Percentiles rank a stretch among this genome's conserved stretches.
These are phyloP conservation scores for Watsonalla cultraria DNA, from an alignment of 2,888 invertebrate species.

Conservation along the genomic window DNA sequence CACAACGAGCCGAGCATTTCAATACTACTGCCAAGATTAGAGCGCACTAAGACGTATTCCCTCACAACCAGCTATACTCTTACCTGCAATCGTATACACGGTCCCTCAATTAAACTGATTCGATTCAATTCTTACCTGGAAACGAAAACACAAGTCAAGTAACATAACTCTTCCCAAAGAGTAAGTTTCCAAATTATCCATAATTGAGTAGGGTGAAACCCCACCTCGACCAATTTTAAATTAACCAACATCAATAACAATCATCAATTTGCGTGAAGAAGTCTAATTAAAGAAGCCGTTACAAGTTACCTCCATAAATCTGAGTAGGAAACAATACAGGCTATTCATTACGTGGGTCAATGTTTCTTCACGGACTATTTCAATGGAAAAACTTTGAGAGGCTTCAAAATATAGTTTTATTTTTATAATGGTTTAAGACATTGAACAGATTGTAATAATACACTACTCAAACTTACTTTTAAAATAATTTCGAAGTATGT, in stretches of 20 bases:
- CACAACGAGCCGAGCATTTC: constrained; percentile 54
- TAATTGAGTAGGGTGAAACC: constrained; percentile 44
- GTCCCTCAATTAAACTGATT: constrained; percentile 8
- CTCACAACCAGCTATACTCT: constrained; percentile 15
- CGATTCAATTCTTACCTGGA: constrained; percentile 15
- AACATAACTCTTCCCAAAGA: constrained; percentile 24
- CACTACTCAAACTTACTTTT: constrained; percentile 32
- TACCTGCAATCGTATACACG: constrained; percentile 8
- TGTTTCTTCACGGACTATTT: constrained; percentile 68
- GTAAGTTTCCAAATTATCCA: constrained; percentile 37
- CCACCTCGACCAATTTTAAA: constrained; percentile 50
- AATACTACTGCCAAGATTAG: constrained; percentile 48
- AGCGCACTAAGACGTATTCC: constrained; percentile 29
- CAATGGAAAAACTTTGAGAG: constrained; percentile 65
- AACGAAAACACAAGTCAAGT: constrained; percentile 9
- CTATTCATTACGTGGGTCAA: constrained; percentile 68
- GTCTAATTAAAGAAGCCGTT: constrained; percentile 77
- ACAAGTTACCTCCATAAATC: constrained; percentile 78
- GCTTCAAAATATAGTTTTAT: constrained; percentile 64
- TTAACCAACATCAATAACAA: constrained; percentile 71
- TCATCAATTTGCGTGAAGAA: constrained; percentile 75
- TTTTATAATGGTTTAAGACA: constrained; percentile 50
- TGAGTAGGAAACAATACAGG: constrained; percentile 70
- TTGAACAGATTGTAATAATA: constrained; percentile 52
- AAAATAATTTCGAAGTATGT: constrained; percentile 47